These are phyloP conservation scores for Gallinago nigripennis DNA, from an alignment of 2,797 vertebrate species.

Conservation along the genomic window DNA sequence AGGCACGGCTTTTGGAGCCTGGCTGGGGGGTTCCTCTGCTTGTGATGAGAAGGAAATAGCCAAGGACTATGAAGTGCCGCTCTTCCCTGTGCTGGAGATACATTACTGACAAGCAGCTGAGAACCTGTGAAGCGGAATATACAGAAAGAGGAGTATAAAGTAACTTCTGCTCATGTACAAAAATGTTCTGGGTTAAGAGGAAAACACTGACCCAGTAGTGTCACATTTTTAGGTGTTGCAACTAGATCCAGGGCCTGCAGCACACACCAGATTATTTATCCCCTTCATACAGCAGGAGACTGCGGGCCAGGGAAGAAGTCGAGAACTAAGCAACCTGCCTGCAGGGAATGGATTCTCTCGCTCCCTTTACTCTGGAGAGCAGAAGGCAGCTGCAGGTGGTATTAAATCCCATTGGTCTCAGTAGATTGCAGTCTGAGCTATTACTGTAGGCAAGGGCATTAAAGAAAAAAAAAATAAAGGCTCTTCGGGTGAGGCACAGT, in stretches of 20 bases:
- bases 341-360: not conserved
- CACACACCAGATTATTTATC: not conserved
- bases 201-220: not conserved
- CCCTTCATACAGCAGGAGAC: not conserved
- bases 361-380: constrained; percentile 10
- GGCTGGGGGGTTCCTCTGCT: not conserved
- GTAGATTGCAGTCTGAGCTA: constrained; percentile 33
- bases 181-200: not conserved
- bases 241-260: not conserved
- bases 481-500: not conserved
- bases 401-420: constrained; percentile 58
- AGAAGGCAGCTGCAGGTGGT: constrained; percentile 56
- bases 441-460: constrained; percentile 35
- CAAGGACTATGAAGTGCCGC: not conserved
- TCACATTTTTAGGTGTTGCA: not conserved
- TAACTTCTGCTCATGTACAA: not conserved
- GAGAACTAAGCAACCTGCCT: not conserved
- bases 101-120: not conserved
- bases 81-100: not conserved
- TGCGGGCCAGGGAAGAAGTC: not conserved
- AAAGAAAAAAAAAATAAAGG: not conserved
- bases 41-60: not conserved
- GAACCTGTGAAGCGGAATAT: not conserved
- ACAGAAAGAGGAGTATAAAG: not conserved
- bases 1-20: fast-evolving